phyloP scores from a whole-genome alignment of 2,113 vertebrate species.

The Balaeniceps rex region DNA sequence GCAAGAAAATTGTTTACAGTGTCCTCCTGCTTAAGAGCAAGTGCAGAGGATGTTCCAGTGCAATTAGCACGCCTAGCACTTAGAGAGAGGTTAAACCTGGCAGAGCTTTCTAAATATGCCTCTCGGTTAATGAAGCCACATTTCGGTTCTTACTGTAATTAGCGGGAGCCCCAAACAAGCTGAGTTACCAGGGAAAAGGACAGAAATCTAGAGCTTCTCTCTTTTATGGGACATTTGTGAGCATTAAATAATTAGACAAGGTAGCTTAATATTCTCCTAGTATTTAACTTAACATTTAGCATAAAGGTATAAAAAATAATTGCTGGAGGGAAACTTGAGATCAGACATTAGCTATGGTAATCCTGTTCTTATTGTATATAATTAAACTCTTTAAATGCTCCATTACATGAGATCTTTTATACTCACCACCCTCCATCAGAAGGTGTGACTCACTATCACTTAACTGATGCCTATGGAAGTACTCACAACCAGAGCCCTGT shows the following conservation, averaged over 20 bases:
- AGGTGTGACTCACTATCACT: conserved; percentile 1
- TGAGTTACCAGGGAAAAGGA: background rate
- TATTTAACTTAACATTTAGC: background rate
- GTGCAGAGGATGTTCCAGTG: background rate
- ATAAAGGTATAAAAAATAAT: background rate
- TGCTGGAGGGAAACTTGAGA: conserved; percentile 1
- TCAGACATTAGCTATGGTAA: conserved; percentile 37
- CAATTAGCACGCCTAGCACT: background rate
- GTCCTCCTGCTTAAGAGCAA: background rate
- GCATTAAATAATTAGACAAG: background rate
- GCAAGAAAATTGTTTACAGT: background rate
- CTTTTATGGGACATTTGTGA: background rate
- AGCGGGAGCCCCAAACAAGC: background rate
- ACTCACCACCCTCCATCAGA: background rate
- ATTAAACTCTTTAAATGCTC: conserved; percentile 43
- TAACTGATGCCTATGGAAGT: background rate
- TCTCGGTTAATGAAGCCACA: background rate
- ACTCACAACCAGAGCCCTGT: background rate
- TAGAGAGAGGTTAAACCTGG: background rate
- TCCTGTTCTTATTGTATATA: conserved; percentile 20
- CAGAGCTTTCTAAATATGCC: background rate
- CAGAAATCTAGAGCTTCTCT: background rate
- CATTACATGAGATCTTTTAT: conserved; percentile 44
- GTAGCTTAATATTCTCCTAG: background rate
- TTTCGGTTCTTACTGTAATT: background rate